Evolutionary conservation across 2,888 invertebrate genomes (phyloP).

Genomic region (Caenorhabditis sp.): DNA sequence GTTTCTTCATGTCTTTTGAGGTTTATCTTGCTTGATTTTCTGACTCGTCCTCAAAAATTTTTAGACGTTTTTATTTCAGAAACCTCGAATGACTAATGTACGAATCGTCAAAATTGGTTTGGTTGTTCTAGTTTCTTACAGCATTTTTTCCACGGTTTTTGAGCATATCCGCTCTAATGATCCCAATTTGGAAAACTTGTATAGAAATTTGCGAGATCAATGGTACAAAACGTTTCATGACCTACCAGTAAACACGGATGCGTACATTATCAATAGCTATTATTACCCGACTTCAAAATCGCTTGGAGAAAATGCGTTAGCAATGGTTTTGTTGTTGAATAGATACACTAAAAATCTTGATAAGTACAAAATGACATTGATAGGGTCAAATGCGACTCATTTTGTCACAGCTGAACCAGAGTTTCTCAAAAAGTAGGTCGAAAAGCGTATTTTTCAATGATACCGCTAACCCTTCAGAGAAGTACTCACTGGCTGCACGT

Average conservation of each 20-base stretch:
- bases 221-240: not conserved
- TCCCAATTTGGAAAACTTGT: not conserved
- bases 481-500: not conserved
- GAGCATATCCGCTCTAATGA: not conserved
- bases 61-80: too few species aligned
- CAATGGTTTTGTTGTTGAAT: constrained; percentile 34
- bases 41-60: too few species aligned
- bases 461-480: not conserved
- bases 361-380: constrained; percentile 25
- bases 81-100: too few species aligned
- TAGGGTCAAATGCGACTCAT: constrained; percentile 6
- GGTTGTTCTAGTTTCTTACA: too few species aligned
- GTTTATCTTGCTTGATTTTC: too few species aligned
- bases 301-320: constrained; percentile 30
- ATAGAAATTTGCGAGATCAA: not conserved
- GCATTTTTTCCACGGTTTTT: too few species aligned
- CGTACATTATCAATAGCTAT: constrained; percentile 34
- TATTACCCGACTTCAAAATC: constrained; percentile 32
- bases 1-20: too few species aligned
- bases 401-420: constrained; percentile 8
- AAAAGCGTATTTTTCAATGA: not conserved
- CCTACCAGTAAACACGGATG: constrained; percentile 9
- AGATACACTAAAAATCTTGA: constrained; percentile 28
- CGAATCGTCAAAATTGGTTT: too few species aligned
- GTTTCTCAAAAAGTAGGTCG: constrained; percentile 13